A percentile compares a stretch with the other conserved stretches of the same genome.
phyloP scores from a whole-genome alignment of 1,140 invertebrate genomes.

The Drosophila pseudoananassae region DNA sequence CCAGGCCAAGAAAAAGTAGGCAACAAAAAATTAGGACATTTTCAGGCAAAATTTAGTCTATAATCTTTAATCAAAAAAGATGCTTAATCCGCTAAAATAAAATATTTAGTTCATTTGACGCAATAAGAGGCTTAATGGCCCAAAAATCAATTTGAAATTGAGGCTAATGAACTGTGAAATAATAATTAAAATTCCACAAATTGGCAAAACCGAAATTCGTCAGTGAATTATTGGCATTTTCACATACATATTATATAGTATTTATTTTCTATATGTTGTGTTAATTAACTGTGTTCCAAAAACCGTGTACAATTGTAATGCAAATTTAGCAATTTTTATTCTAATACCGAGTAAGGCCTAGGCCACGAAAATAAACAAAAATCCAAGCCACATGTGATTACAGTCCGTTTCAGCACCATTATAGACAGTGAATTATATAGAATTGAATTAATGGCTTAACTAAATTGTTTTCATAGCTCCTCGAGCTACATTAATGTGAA shows the following conservation, averaged over 20 bases:
- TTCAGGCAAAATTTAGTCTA: neutral
- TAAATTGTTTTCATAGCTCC: slow-evolving; percentile 10
- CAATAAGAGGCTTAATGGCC: slow-evolving; percentile 20
- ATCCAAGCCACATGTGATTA: slow-evolving; percentile 10
- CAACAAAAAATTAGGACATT: neutral
- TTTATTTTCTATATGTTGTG: neutral
- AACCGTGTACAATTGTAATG: slow-evolving; percentile 53
- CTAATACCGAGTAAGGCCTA: slow-evolving; percentile 40
- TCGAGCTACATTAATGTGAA: slow-evolving; percentile 1
- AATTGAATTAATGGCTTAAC: slow-evolving; percentile 13
- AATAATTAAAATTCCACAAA: slow-evolving; percentile 55
- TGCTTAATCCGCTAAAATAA: slow-evolving; percentile 23
- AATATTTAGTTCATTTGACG: slow-evolving; percentile 10
- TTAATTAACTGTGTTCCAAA: slow-evolving; percentile 12
- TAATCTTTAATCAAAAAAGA: neutral
- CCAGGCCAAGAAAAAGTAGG: neutral
- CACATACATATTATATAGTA: neutral
- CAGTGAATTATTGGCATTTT: slow-evolving; percentile 5
- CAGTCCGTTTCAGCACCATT: slow-evolving; percentile 8
- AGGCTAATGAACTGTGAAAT: slow-evolving; percentile 57
- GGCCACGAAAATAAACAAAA: slow-evolving; percentile 31
- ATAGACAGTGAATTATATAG: neutral
- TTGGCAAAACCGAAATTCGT: slow-evolving; percentile 37
- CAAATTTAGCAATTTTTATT: slow-evolving; percentile 66
- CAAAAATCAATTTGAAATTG: slow-evolving; percentile 52